A percentile compares a stretch with the other conserved stretches of the same genome.
Evolutionary conservation across 2,113 vertebrate species (phyloP).

Genomic region (Anas platyrhynchos): DNA sequence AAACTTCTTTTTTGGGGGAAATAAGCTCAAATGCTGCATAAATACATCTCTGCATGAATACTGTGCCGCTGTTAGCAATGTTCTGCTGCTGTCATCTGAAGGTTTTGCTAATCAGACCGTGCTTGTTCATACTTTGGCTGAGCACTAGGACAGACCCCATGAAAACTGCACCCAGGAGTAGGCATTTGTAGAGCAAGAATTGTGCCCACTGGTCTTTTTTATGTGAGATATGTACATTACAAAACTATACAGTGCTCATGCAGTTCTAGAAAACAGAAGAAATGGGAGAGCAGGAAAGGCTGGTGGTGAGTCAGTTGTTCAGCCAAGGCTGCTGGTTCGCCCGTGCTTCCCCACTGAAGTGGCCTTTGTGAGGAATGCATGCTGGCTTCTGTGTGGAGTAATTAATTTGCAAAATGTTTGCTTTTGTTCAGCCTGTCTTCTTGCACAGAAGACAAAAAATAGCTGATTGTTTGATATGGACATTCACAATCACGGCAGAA

Average conservation of each 20-base stretch:
- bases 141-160: neutral
- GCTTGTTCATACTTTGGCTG: neutral
- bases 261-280: neutral
- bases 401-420: neutral
- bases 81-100: neutral
- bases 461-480: neutral
- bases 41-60: neutral
- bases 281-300: neutral
- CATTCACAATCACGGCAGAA: neutral
- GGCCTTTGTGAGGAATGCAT: accelerated
- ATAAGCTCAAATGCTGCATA: neutral
- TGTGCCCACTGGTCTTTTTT: neutral
- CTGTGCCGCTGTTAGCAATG: neutral
- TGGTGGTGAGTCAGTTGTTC: accelerated
- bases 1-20: neutral
- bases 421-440: neutral
- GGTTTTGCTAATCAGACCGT: neutral
- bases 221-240: accelerated
- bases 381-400: neutral
- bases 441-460: neutral
- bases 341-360: neutral
- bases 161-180: neutral
- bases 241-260: neutral
- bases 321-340: neutral
- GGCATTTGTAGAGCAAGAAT: neutral